These are phyloP conservation scores for Tokudaia tokunoshimensis DNA, from an alignment of 2,797 vertebrate genomes.

Conservation along the genomic window DNA sequence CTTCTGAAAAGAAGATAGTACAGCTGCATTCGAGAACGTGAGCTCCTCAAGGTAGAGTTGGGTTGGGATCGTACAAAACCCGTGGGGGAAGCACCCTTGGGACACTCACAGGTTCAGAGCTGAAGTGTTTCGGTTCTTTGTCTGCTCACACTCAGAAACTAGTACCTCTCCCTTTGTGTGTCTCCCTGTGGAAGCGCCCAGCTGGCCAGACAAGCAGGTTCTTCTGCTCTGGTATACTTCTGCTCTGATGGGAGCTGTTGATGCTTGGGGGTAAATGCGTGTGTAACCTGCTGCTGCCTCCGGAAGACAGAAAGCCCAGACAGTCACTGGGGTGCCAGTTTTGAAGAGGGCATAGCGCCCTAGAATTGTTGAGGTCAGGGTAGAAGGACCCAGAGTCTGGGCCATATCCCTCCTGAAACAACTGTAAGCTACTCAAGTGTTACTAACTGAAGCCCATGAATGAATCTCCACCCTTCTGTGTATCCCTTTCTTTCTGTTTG, in stretches of 20 bases:
- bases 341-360: conserved; percentile 8
- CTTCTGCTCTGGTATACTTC: conserved; percentile 45
- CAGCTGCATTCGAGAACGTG: not conserved
- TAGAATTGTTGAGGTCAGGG: not conserved
- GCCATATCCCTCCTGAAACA: not conserved
- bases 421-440: not conserved
- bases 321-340: not conserved
- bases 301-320: conserved; percentile 27
- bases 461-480: not conserved
- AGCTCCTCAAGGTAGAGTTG: not conserved
- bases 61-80: not conserved
- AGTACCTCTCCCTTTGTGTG: conserved; percentile 25
- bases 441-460: not conserved
- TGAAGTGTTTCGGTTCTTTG: not conserved
- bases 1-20: conserved; percentile 29
- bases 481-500: not conserved
- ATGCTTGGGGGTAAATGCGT: not conserved
- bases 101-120: not conserved
- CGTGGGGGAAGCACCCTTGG: not conserved
- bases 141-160: conserved; percentile 5
- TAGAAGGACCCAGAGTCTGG: not conserved
- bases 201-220: conserved; percentile 66
- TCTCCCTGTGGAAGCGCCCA: conserved; percentile 32
- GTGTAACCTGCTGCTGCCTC: conserved; percentile 37
- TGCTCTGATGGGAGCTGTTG: conserved; percentile 40